Evolutionary conservation across 2,113 vertebrate genomes (phyloP).

Genomic region (Chelonoidis abingdonii): DNA sequence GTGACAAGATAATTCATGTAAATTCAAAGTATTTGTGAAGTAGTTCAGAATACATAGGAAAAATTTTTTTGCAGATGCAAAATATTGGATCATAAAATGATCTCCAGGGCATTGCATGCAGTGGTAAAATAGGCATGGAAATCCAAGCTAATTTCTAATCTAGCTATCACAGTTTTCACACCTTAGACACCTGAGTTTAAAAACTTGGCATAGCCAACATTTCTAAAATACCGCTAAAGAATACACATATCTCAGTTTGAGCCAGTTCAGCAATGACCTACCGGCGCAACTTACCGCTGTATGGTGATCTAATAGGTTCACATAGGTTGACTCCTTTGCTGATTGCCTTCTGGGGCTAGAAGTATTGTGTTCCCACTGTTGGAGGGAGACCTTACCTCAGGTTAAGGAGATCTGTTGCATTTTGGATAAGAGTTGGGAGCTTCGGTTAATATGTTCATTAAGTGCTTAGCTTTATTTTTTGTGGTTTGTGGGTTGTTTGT

Average conservation of each 20-base stretch:
- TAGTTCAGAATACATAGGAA: background rate
- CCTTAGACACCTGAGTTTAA: background rate
- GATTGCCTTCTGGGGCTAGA: background rate
- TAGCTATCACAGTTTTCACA: background rate
- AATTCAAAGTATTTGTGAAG: background rate
- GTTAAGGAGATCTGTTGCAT: background rate
- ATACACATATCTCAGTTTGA: accelerated
- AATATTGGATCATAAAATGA: background rate
- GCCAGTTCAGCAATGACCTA: background rate
- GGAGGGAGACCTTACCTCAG: background rate
- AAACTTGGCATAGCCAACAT: background rate
- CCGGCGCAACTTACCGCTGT: background rate
- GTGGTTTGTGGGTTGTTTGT: background rate
- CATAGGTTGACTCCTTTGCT: background rate
- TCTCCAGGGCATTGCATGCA: background rate
- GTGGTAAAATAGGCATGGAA: background rate
- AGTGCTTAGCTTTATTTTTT: background rate
- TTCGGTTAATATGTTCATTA: background rate
- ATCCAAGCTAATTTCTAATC: background rate
- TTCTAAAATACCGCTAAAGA: background rate
- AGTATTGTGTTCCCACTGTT: background rate
- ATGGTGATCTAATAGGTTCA: background rate
- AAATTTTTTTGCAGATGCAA: background rate
- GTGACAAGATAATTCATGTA: background rate
- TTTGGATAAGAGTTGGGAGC: background rate